Base-by-base conservation (phyloP, 2,888 invertebrate species). In the Phalera bucephala region DNA sequence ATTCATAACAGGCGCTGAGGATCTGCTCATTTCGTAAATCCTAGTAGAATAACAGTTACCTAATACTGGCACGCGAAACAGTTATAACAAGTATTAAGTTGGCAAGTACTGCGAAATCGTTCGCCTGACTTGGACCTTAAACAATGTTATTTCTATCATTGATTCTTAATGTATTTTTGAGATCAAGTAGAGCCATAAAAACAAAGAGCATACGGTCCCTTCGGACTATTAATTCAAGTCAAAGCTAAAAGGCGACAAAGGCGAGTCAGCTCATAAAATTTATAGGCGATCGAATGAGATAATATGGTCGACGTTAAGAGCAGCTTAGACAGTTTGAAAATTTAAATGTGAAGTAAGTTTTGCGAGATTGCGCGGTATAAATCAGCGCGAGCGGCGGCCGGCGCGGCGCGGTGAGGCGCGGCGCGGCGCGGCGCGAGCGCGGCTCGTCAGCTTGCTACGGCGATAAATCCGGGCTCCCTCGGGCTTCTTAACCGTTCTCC, bases 281-380 rank as follows among this genome's bases (percentile, higher is more conserved):
- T 89, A 89, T 89, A 79, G 89, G 80, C 88, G 89, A 89, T 89
- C 82, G 89, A 86, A 87, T 85, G 85, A 89, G 89, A 89, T 89
- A 88, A 88, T 88, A 89, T 89, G 84, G 88, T 84, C 79, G 84
- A 83, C 84, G 83, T 88, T 86, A 88, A 87, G 86, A 85, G 77
- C 80, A 84, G 87, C 87, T 89, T 89, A 89, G 89, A 89, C 89
- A 89, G 89, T 89, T 89, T 76, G 88, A 70, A 89, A 89, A 89
- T 89, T 89, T 89, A 89, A 89, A 89, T 89, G 89, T 88, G 89
- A 89, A 89, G 89, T 88, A 89, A 88, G 89, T 89, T 89, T 89
- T 89, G 88, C 82, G 82, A 89, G 89, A 88, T 89, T 89, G 86
- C 77, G 80, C 83, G 73, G 82, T 76, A 88, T 89, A 89, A 89